Evolutionary conservation across 2,797 vertebrate species (phyloP).

Genomic region (Sebastes matsubarae): DNA sequence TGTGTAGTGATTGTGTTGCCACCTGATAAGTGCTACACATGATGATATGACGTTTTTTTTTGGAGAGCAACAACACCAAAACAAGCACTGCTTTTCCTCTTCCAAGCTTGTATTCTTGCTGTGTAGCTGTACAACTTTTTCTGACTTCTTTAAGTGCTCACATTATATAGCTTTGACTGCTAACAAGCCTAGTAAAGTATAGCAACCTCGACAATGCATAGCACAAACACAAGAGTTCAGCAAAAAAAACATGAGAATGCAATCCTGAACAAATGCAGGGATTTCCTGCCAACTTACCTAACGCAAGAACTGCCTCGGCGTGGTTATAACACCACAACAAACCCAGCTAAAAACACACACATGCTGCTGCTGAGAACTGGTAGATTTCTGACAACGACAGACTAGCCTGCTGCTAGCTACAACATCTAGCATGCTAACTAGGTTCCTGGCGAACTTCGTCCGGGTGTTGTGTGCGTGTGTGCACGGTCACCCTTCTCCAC

Average conservation of each 20-base stretch:
- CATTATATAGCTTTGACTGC: slow-evolving; percentile 1
- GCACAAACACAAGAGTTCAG: slow-evolving; percentile 32
- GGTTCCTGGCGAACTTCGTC: slow-evolving; percentile 73
- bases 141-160: neutral
- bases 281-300: slow-evolving; percentile 17
- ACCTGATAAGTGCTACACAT: neutral
- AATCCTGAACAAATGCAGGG: slow-evolving; percentile 8
- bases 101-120: neutral
- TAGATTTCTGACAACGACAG: slow-evolving; percentile 51
- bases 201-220: slow-evolving; percentile 7
- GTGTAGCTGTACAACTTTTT: slow-evolving; percentile 25
- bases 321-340: slow-evolving; percentile 18
- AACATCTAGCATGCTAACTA: slow-evolving; percentile 75
- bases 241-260: neutral
- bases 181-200: slow-evolving; percentile 3
- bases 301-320: neutral
- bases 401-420: slow-evolving; percentile 60
- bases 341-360: slow-evolving; percentile 48
- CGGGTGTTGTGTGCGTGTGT: slow-evolving; percentile 28
- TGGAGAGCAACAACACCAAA: no score
- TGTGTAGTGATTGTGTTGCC: neutral
- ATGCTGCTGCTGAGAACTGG: slow-evolving; percentile 34
- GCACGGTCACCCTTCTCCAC: slow-evolving; percentile 69
- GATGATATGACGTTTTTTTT: no score
- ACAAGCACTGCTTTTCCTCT: neutral